These are phyloP conservation scores for Pseudochirops cupreus DNA, from an alignment of 2,797 vertebrate species.

Conservation along the genomic window DNA sequence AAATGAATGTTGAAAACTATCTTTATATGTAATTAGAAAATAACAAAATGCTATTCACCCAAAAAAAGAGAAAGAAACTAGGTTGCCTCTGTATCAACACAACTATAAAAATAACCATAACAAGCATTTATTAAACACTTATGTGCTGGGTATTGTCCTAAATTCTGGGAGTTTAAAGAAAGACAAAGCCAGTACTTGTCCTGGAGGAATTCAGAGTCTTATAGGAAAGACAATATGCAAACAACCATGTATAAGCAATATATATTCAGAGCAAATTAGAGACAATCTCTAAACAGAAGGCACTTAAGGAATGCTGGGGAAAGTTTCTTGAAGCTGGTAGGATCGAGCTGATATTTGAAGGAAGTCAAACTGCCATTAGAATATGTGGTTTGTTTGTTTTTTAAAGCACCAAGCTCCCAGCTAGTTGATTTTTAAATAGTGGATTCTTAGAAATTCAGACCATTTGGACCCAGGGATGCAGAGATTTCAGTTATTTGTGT, in stretches of 20 bases:
- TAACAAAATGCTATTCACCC: neutral
- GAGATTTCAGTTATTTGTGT: slow-evolving; percentile 55
- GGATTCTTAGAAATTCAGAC: slow-evolving; percentile 35
- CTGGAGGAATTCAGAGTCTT: neutral
- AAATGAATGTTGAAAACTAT: neutral
- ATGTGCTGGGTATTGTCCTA: neutral
- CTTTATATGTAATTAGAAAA: neutral
- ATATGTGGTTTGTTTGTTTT: slow-evolving; percentile 15
- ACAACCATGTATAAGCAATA: neutral
- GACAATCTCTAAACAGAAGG: neutral
- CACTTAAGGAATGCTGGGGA: neutral
- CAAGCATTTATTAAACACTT: neutral
- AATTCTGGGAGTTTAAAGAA: neutral
- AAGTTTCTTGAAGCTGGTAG: neutral
- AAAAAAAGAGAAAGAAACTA: neutral
- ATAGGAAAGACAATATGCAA: neutral
- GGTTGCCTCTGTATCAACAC: neutral
- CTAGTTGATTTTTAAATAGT: slow-evolving; percentile 49
- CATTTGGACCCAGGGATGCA: slow-evolving; percentile 15
- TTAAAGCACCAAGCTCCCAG: slow-evolving; percentile 48
- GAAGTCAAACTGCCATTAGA: slow-evolving; percentile 58
- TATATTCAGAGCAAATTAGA: neutral
- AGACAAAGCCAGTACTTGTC: neutral
- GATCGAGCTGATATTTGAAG: neutral
- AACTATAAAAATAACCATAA: neutral